phyloP scores from a whole-genome alignment of 2,113 vertebrate species.

The Camarhynchus parvulus region DNA sequence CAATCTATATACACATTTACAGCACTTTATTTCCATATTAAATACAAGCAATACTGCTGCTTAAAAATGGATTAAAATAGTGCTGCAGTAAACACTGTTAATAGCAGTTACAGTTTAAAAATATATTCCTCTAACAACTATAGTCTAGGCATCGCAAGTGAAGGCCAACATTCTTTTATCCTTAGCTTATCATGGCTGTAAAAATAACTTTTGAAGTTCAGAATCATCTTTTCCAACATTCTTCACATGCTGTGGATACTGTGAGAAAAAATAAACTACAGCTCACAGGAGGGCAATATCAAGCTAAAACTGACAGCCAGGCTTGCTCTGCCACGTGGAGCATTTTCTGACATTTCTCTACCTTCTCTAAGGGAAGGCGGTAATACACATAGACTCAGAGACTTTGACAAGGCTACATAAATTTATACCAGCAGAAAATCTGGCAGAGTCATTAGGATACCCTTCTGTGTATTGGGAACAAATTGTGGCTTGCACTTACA shows the following conservation, averaged over 20 bases:
- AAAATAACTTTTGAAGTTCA: conserved; percentile 32
- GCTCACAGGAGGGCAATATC: conserved; percentile 8
- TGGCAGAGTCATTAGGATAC: background rate
- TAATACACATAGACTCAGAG: background rate
- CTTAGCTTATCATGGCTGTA: conserved; percentile 30
- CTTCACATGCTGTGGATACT: conserved; percentile 18
- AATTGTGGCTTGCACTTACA: background rate
- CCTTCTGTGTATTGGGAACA: background rate
- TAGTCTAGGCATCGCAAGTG: background rate
- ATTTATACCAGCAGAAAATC: background rate
- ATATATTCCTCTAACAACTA: background rate
- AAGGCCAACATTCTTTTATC: conserved; percentile 33
- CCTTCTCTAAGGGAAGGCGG: background rate
- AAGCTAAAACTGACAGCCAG: conserved; percentile 36
- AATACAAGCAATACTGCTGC: background rate
- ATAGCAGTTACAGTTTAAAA: background rate
- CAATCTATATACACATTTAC: background rate
- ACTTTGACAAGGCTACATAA: background rate
- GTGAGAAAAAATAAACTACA: conserved; percentile 59
- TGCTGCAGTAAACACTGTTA: background rate
- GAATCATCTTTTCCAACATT: conserved; percentile 54
- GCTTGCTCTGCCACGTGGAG: background rate
- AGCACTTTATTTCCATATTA: background rate
- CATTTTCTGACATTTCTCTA: background rate
- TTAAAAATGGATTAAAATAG: background rate